Evolutionary conservation across 2,888 invertebrate genomes (phyloP).

Genomic region (Nebria brevicollis): DNA sequence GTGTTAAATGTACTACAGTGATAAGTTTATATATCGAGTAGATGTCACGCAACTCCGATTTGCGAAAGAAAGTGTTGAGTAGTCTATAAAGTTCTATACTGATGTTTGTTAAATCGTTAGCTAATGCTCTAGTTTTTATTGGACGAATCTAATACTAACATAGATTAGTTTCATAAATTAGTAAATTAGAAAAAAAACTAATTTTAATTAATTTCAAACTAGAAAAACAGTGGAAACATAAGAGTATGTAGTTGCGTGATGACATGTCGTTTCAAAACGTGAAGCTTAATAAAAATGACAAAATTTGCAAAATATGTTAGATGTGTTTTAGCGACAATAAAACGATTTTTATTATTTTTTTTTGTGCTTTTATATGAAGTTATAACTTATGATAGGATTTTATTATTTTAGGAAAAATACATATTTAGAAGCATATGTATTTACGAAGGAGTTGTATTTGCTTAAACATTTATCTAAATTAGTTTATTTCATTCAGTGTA

Average conservation of each 20-base stretch:
- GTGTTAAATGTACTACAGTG: neutral
- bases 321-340: neutral
- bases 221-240: no score
- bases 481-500: no score
- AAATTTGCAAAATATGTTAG: neutral
- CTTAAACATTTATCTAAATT: no score
- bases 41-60: conserved; percentile 2
- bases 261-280: conserved; percentile 27
- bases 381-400: neutral
- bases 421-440: neutral
- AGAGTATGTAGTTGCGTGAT: conserved; percentile 19
- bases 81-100: conserved; percentile 12
- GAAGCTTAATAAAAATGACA: conserved; percentile 39
- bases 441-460: no score
- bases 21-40: neutral
- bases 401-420: neutral
- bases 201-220: no score
- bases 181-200: no score
- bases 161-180: no score
- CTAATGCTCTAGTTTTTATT: conserved; percentile 5
- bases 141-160: neutral
- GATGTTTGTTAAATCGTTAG: conserved; percentile 2
- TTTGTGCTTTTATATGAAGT: neutral
- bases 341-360: neutral
- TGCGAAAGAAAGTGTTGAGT: conserved; percentile 2